Percentiles rank a stretch among this genome's conserved stretches.
These are phyloP conservation scores for Spea bombifrons DNA, from an alignment of 2,113 vertebrate species.

Conservation along the genomic window DNA sequence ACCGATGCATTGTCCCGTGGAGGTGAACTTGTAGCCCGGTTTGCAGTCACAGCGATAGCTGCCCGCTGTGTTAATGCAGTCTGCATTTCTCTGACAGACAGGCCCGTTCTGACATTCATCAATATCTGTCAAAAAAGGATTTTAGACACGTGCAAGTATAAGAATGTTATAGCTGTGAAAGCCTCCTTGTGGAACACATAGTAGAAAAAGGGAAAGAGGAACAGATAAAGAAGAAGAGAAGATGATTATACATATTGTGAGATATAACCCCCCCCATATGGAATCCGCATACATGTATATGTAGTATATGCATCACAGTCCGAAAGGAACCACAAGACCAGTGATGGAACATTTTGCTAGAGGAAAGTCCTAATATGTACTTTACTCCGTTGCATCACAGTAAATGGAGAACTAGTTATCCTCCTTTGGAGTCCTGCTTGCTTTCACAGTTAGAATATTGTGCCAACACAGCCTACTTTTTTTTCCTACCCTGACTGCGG, in stretches of 20 bases:
- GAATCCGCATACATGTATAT: no score
- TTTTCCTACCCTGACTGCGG: constrained; percentile 29
- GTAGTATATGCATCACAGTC: no score
- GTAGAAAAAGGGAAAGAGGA: no score
- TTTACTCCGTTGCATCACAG: constrained; percentile 3
- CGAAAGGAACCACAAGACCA: not conserved
- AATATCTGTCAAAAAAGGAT: constrained; percentile 72
- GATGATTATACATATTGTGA: no score
- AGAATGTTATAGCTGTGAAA: no score
- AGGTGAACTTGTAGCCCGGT: constrained; percentile 85
- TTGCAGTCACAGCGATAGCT: constrained; percentile 94
- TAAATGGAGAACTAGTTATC: constrained; percentile 24
- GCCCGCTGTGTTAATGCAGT: constrained; percentile 86
- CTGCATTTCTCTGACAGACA: constrained; percentile 88
- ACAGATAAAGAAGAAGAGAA: no score
- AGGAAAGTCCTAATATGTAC: constrained; percentile 11
- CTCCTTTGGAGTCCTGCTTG: constrained; percentile 39
- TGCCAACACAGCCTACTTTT: not conserved
- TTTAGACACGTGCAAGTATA: not conserved
- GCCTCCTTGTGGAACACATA: no score
- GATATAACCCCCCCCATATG: no score
- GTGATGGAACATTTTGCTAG: constrained; percentile 6
- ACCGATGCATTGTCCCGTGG: constrained; percentile 87
- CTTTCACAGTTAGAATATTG: constrained; percentile 30
- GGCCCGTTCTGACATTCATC: constrained; percentile 96